Base-by-base conservation (phyloP, 2,888 invertebrate species). In the Drosophila anceps region DNA sequence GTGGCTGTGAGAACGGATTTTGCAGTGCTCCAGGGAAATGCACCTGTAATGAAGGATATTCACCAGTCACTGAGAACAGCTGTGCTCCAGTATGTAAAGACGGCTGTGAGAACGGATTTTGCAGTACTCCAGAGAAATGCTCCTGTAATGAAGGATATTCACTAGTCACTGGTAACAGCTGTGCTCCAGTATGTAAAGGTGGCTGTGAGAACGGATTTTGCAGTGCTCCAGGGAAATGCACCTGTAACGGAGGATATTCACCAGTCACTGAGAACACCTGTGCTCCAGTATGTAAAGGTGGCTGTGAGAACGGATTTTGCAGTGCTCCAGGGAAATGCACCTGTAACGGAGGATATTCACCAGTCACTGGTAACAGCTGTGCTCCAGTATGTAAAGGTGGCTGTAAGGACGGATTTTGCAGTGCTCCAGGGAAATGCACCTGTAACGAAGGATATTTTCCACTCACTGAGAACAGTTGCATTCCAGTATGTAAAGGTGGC, bases 11-110 rank as follows among this genome's bases (percentile, higher is more conserved):
- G 29, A 76, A 76, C 18, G 96, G 96, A 0, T 92, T 94, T 6
- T 96, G 96, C 74, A 94, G 95, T 0, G 94, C 94, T 0, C 96
- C 96, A 0, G 95, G 95, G 88, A 93, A 94, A 80, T 96, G 96
- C 82, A 93, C 95, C 48, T 96, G 96, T 77, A 94, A 95, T 71
- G 92, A 93, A 1, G 96, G 96, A 0, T 96, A 93, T 91, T 67
- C 51, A 6, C 74, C 65, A 20, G 0, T 82, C 4, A 51, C 5
- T n/a, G 24, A 41, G 24, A 55, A 46, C 7, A 24, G 31, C 3
- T 84, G 81, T 59, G 20, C 54, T 10, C 84, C 82, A 0, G 3
- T 78, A 12, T 92, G 91, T 54, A 50, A 76, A 10, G 51, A 61
- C 0, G 72, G 73, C 0, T 92, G 91, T 69, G 35, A 60, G 70